These are phyloP conservation scores for Brachypodius melanocephalos DNA, from an alignment of 2,113 vertebrate species.

Conservation along the genomic window DNA sequence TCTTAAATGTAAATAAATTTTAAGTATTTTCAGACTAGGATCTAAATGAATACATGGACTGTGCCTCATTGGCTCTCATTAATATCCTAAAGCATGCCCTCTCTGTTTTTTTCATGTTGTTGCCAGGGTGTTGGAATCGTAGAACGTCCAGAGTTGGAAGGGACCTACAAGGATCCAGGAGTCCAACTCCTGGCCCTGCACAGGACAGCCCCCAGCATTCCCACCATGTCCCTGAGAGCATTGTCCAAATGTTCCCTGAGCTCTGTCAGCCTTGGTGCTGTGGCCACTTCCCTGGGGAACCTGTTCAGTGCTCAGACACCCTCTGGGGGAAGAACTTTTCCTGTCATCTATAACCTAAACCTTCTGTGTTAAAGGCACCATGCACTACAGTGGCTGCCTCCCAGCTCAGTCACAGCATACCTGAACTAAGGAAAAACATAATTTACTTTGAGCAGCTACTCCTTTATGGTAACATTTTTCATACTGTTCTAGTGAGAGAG, in stretches of 20 bases:
- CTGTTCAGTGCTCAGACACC: fast-evolving
- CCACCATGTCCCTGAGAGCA: background rate
- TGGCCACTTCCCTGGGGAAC: background rate
- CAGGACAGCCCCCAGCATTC: background rate
- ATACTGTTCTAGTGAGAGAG: background rate
- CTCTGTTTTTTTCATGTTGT: fast-evolving
- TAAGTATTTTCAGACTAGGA: background rate
- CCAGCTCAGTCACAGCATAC: background rate
- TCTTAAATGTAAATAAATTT: background rate
- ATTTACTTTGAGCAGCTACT: background rate
- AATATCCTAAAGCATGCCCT: background rate
- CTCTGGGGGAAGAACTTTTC: background rate
- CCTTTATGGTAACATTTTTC: background rate
- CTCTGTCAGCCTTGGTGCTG: background rate
- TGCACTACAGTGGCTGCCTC: fast-evolving
- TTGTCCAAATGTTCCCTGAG: background rate
- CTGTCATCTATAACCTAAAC: background rate
- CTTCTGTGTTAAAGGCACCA: background rate
- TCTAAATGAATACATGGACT: background rate
- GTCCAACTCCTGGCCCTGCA: background rate
- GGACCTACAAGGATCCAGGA: no score
- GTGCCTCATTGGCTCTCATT: background rate
- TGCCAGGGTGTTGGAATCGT: background rate
- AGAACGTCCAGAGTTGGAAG: background rate
- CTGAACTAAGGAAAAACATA: background rate